phyloP scores from a whole-genome alignment of 37 sponge, comb jelly and placozoan species.

The Agelas oroides region DNA sequence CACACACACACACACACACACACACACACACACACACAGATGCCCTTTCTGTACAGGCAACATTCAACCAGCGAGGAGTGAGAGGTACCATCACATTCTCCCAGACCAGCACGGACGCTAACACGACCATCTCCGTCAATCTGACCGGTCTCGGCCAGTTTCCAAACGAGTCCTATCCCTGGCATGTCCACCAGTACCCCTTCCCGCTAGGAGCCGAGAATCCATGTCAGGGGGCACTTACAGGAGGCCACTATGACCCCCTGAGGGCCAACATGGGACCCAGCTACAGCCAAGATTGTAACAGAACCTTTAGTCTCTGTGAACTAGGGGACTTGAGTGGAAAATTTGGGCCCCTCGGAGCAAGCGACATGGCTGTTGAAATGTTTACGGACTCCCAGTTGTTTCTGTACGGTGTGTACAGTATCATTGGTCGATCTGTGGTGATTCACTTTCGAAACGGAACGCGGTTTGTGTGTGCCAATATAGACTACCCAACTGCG shows the following conservation, averaged over 20 bases:
- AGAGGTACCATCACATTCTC: constrained; percentile 61
- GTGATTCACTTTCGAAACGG: constrained; percentile 52
- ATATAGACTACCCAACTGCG: constrained; percentile 55
- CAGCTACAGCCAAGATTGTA: constrained; percentile 29
- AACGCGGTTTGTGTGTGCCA: constrained; percentile 63
- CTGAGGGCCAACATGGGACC: background rate
- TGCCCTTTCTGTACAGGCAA: constrained; percentile 14
- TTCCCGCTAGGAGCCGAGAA: constrained; percentile 1
- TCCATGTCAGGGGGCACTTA: constrained; percentile 24
- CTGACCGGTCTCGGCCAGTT: constrained; percentile 37
- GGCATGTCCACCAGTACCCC: constrained; percentile 72
- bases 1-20: too few species aligned
- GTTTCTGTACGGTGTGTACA: constrained; percentile 51
- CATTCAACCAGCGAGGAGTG: constrained; percentile 62
- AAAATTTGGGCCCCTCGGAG: constrained; percentile 46
- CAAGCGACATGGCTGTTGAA: too few species aligned
- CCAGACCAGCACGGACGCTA: constrained; percentile 21
- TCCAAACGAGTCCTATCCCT: constrained; percentile 6
- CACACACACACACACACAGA: background rate
- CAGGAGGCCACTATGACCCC: constrained; percentile 71
- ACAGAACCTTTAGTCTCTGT: constrained; percentile 30
- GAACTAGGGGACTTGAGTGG: constrained; percentile 80
- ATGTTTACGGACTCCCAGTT: constrained; percentile 18
- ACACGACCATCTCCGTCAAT: constrained; percentile 39
- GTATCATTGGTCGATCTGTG: constrained; percentile 75